A percentile compares a stretch with the other conserved stretches of the same genome.
These are phyloP conservation scores for Smittia aterrima DNA, from an alignment of 2,888 invertebrate genomes.

Conservation along the genomic window DNA sequence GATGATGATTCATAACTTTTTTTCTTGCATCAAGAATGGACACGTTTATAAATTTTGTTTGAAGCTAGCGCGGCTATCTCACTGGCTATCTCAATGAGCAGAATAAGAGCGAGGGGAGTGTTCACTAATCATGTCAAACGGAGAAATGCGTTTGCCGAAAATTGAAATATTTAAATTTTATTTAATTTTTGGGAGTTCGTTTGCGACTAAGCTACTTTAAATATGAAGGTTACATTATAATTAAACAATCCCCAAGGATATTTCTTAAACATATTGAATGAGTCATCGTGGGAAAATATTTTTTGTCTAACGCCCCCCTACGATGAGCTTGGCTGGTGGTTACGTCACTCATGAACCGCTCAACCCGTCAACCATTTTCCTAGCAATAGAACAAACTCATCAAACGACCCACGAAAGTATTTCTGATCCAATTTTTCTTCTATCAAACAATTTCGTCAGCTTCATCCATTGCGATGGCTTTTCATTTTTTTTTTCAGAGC, in stretches of 20 bases:
- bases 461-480: not conserved
- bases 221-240: too few relatives aligned
- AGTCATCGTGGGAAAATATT: not conserved
- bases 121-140: too few relatives aligned
- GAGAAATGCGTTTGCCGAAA: too few relatives aligned
- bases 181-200: too few relatives aligned
- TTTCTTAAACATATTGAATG: too few relatives aligned
- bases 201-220: too few relatives aligned
- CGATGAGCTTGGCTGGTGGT: not conserved
- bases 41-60: not conserved
- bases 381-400: not conserved
- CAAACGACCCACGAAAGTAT: not conserved
- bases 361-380: not conserved
- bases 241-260: too few relatives aligned
- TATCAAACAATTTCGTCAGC: not conserved
- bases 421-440: not conserved
- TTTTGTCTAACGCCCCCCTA: not conserved
- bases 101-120: too few relatives aligned
- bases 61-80: not conserved
- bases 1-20: slow-evolving; percentile 4
- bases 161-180: too few relatives aligned
- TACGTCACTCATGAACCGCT: slow-evolving; percentile 11
- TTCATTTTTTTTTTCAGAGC: not conserved
- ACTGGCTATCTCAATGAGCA: too few relatives aligned
- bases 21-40: not conserved